A percentile compares a stretch with the other conserved stretches of the same genome.
Conservation (phyloP, 2,888 invertebrate genomes). For the Mythimna ferrago region DNA sequence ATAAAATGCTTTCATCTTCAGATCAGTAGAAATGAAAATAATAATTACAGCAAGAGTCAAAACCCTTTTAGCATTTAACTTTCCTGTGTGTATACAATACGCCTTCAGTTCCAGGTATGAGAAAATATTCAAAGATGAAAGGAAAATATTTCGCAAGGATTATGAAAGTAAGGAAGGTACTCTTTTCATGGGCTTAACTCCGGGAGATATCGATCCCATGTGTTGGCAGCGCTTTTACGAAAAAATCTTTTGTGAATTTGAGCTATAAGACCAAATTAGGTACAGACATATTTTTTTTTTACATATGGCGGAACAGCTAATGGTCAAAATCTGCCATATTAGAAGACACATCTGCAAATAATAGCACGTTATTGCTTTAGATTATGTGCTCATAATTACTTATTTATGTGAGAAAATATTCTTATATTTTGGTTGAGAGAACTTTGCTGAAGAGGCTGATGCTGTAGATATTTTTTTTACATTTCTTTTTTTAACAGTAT, state of each 20-base stretch:
- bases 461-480: background rate
- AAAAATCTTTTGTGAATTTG: slow-evolving; percentile 6
- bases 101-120: slow-evolving; percentile 9
- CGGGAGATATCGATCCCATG: slow-evolving; percentile 19
- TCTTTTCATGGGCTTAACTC: slow-evolving; percentile 15
- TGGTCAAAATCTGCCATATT: background rate
- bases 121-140: slow-evolving; percentile 37
- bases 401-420: background rate
- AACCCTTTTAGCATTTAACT: slow-evolving; percentile 6
- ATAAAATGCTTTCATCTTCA: slow-evolving; percentile 13
- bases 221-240: slow-evolving; percentile 5
- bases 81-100: slow-evolving; percentile 11
- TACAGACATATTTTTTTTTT: background rate
- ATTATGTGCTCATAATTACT: background rate
- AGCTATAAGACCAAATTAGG: background rate
- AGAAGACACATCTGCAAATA: slow-evolving; percentile 7
- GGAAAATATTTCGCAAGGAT: slow-evolving; percentile 32
- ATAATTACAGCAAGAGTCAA: background rate
- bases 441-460: background rate
- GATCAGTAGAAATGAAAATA: slow-evolving; percentile 4
- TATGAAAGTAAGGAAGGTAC: slow-evolving; percentile 7
- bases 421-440: background rate
- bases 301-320: background rate
- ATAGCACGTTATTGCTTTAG: background rate
- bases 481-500: background rate